Evolutionary conservation across 2,797 vertebrate species (phyloP).

Genomic region (Chloroceryle amazona): DNA sequence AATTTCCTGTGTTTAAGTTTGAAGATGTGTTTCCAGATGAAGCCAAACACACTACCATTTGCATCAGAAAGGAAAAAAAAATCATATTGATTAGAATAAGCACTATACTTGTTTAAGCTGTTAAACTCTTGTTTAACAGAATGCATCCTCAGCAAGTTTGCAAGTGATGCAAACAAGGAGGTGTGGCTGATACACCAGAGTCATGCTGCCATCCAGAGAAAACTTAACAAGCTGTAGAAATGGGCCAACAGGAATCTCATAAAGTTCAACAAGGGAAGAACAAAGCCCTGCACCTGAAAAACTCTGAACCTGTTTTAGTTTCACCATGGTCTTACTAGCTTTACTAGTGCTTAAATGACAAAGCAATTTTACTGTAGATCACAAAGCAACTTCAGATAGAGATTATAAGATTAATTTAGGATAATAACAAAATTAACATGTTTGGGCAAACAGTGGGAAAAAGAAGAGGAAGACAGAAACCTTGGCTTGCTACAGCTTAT

Average conservation of each 20-base stretch:
- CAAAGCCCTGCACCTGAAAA: not conserved
- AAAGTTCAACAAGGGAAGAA: not conserved
- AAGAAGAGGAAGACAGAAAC: not conserved
- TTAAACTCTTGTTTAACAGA: not conserved
- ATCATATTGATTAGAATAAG: not conserved
- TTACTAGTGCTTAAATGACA: not conserved
- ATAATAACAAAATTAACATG: slow-evolving; percentile 37
- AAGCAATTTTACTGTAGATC: not conserved
- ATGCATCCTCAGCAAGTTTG: not conserved
- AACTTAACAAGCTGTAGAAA: not conserved
- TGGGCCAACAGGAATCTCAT: too few relatives aligned
- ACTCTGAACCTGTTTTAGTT: not conserved
- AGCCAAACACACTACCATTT: not conserved
- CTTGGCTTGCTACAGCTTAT: not conserved
- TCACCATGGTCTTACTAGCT: not conserved
- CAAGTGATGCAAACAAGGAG: not conserved
- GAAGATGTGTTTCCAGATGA: not conserved
- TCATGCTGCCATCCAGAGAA: not conserved
- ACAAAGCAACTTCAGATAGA: not conserved
- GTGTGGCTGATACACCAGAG: not conserved
- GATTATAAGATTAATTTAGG: not conserved
- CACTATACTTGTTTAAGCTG: not conserved
- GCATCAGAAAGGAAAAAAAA: not conserved
- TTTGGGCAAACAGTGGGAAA: not conserved
- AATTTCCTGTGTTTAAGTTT: too few relatives aligned